A percentile compares a stretch with the other conserved stretches of the same genome.
These are phyloP conservation scores for Podargus strigoides DNA, from an alignment of 2,797 vertebrate species.

Conservation along the genomic window DNA sequence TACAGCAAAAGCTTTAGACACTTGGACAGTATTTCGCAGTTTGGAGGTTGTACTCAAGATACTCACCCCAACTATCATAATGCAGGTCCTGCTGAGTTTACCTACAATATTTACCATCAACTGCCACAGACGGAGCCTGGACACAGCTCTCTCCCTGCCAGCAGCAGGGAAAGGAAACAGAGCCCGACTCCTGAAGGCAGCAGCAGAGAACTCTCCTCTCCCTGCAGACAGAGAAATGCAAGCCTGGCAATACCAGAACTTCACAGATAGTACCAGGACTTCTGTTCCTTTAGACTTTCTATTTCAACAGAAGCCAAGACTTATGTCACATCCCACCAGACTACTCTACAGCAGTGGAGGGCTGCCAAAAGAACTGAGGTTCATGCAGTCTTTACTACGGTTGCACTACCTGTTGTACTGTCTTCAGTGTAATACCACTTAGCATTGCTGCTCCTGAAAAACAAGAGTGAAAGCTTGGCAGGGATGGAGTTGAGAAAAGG, in stretches of 20 bases:
- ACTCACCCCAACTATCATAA: accelerated
- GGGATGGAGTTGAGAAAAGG: neutral
- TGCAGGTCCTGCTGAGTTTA: neutral
- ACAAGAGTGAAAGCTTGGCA: neutral
- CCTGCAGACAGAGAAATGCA: neutral
- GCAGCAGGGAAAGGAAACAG: too few relatives aligned
- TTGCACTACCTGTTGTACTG: neutral
- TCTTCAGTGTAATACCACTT: neutral
- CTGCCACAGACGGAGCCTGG: neutral
- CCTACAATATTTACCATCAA: neutral
- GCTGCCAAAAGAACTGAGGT: neutral
- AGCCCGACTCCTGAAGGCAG: neutral
- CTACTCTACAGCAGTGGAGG: neutral
- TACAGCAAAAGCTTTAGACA: neutral
- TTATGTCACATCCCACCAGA: neutral
- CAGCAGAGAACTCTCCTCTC: neutral
- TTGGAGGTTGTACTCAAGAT: neutral
- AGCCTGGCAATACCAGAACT: neutral
- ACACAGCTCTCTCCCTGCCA: neutral
- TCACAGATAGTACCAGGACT: neutral
- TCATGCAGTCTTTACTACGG: neutral
- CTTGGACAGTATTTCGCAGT: neutral
- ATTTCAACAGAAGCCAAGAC: neutral
- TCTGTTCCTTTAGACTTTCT: neutral
- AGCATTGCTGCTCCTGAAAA: neutral